A percentile compares a stretch with the other conserved stretches of the same genome.
Evolutionary conservation across 2,888 invertebrate species (phyloP).

Genomic region (Drosophila pseudotalamancana): DNA sequence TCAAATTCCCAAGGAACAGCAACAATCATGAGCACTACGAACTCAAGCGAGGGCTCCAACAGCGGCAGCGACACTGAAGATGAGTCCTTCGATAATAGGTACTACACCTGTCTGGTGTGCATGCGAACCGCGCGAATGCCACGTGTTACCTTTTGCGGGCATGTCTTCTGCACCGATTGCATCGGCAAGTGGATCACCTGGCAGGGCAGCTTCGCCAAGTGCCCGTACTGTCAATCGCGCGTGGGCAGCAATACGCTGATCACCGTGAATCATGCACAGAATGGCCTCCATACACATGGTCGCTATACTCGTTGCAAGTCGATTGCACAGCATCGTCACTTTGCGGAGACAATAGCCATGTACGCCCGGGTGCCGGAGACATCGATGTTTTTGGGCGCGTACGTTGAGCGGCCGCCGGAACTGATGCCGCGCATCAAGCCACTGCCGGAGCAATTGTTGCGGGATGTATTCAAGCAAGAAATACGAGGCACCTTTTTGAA

Average conservation of each 20-base stretch:
- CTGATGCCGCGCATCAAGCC: slow-evolving; percentile 40
- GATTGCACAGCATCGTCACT: slow-evolving; percentile 24
- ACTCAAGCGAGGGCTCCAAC: not conserved
- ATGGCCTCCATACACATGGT: not conserved
- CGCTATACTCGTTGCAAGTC: slow-evolving; percentile 1
- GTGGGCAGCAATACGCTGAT: slow-evolving; percentile 48
- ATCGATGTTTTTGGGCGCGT: slow-evolving; percentile 19
- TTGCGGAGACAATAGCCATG: not conserved
- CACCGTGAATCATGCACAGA: slow-evolving; percentile 4
- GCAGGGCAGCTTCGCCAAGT: slow-evolving; percentile 3
- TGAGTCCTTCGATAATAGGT: not conserved
- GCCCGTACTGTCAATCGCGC: slow-evolving; percentile 52
- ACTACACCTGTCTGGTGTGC: slow-evolving; percentile 48
- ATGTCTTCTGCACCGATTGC: slow-evolving; percentile 47
- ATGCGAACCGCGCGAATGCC: slow-evolving; percentile 34
- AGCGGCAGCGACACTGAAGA: not conserved
- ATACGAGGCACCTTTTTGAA: not conserved
- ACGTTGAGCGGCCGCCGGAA: not conserved
- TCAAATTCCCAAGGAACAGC: not conserved
- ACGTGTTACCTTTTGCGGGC: slow-evolving; percentile 52
- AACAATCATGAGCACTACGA: not conserved
- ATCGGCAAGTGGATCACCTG: slow-evolving; percentile 39
- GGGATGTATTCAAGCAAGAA: not conserved
- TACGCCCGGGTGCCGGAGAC: slow-evolving; percentile 9
- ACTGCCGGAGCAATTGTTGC: slow-evolving; percentile 27